Evolutionary conservation across 2,113 vertebrate genomes (phyloP).

Genomic region (Tetrao urogallus): DNA sequence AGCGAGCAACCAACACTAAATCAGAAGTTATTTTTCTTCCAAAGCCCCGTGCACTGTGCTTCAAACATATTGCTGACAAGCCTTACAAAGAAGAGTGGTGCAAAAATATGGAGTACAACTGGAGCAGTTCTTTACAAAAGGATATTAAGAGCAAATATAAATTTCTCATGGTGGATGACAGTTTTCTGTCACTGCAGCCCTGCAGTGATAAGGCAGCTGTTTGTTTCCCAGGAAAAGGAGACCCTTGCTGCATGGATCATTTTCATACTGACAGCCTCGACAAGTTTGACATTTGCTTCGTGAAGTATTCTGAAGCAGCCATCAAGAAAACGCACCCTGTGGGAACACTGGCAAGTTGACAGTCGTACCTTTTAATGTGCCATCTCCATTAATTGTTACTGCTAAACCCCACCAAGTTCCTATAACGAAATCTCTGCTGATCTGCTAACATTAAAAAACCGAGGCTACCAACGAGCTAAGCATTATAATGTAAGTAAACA

Average conservation of each 20-base stretch:
- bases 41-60: background rate
- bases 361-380: slow-evolving; percentile 76
- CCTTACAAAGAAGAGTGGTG: background rate
- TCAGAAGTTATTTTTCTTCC: background rate
- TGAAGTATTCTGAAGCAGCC: slow-evolving; percentile 74
- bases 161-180: slow-evolving; percentile 64
- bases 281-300: slow-evolving; percentile 86
- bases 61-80: background rate
- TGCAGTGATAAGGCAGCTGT: slow-evolving; percentile 78
- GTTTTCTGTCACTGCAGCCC: slow-evolving; percentile 63
- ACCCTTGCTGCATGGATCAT: slow-evolving; percentile 80
- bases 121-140: slow-evolving; percentile 35
- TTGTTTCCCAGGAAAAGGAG: slow-evolving; percentile 80
- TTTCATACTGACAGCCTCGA: slow-evolving; percentile 83
- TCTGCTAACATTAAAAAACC: background rate
- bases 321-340: slow-evolving; percentile 77
- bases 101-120: slow-evolving; percentile 7
- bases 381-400: slow-evolving; percentile 76
- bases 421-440: background rate
- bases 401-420: slow-evolving; percentile 32
- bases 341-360: slow-evolving; percentile 75
- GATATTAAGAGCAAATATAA: slow-evolving; percentile 63
- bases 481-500: slow-evolving; percentile 22
- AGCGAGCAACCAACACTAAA: background rate
- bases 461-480: slow-evolving; percentile 27